A percentile compares a stretch with the other conserved stretches of the same genome.
Evolutionary conservation across 2,113 vertebrate genomes (phyloP).

Genomic region (Zosterops borbonicus): DNA sequence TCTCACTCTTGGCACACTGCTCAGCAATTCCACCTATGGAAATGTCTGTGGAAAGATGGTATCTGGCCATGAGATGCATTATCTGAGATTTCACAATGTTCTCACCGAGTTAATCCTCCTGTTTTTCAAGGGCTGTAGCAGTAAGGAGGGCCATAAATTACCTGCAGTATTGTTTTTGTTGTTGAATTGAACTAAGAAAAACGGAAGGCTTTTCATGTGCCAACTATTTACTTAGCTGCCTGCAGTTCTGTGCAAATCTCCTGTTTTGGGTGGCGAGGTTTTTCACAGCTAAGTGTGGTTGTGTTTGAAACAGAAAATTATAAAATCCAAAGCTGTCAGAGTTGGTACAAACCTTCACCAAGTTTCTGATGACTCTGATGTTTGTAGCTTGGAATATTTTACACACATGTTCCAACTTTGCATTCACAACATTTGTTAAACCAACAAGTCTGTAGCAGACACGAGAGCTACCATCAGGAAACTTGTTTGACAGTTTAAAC

Average conservation of each 20-base stretch:
- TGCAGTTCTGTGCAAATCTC: not conserved
- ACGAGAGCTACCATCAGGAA: conserved; percentile 62
- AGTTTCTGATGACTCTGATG: not conserved
- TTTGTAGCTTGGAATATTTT: conserved; percentile 39
- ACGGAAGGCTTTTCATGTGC: not conserved
- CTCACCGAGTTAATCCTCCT: not conserved
- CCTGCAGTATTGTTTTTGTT: not conserved
- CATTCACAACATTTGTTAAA: conserved; percentile 54
- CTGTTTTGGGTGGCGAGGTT: not conserved
- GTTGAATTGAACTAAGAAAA: not conserved
- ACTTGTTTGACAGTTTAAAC: conserved; percentile 70
- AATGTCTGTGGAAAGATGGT: not conserved
- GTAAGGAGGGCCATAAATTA: not conserved
- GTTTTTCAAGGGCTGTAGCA: not conserved
- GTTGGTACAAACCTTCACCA: not conserved
- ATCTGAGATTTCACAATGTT: not conserved
- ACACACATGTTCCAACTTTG: conserved; percentile 53
- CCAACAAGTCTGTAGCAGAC: conserved; percentile 47
- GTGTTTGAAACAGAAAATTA: not conserved
- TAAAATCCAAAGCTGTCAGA: not conserved
- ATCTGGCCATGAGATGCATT: not conserved
- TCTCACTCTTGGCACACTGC: not conserved
- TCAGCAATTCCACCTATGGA: not conserved
- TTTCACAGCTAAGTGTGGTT: not conserved
- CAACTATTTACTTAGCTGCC: not conserved